Conservation (phyloP, 92 coral and sea anemone species). For the Bergia sp. region DNA sequence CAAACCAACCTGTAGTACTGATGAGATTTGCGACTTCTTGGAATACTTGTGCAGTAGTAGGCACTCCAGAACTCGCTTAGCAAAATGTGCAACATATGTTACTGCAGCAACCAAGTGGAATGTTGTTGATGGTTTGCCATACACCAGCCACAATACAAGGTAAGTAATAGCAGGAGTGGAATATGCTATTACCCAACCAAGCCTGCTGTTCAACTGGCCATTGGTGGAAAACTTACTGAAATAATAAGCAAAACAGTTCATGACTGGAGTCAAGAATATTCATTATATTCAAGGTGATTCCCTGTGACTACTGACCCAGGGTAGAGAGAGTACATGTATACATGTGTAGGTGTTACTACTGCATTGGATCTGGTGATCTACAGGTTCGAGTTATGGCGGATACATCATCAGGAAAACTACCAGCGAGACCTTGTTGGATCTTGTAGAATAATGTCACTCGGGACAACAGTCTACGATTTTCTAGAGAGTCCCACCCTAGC, state of each 20-base stretch:
- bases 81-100: conserved; percentile 69
- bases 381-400: too few relatives aligned
- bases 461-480: too few relatives aligned
- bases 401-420: too few relatives aligned
- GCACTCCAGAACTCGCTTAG: conserved; percentile 74
- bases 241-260: not conserved
- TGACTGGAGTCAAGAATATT: not conserved
- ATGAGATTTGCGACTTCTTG: conserved; percentile 53
- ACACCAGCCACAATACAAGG: conserved; percentile 60
- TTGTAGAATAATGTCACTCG: too few relatives aligned
- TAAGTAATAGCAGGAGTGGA: conserved; percentile 64
- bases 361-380: too few relatives aligned
- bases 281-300: too few relatives aligned
- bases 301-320: too few relatives aligned
- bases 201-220: conserved; percentile 63
- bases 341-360: too few relatives aligned
- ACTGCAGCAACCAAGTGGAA: conserved; percentile 71
- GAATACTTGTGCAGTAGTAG: conserved; percentile 82
- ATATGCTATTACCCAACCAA: conserved; percentile 75
- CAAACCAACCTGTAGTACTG: conserved; percentile 61
- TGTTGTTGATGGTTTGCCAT: conserved; percentile 61
- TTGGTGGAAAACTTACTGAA: conserved; percentile 67
- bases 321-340: too few relatives aligned
- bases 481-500: too few relatives aligned
- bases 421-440: too few relatives aligned